Evolutionary conservation across 1,140 invertebrate species (phyloP), one percentile per base, ranked within the genome.

Genomic region (Penaeus vannamei): DNA sequence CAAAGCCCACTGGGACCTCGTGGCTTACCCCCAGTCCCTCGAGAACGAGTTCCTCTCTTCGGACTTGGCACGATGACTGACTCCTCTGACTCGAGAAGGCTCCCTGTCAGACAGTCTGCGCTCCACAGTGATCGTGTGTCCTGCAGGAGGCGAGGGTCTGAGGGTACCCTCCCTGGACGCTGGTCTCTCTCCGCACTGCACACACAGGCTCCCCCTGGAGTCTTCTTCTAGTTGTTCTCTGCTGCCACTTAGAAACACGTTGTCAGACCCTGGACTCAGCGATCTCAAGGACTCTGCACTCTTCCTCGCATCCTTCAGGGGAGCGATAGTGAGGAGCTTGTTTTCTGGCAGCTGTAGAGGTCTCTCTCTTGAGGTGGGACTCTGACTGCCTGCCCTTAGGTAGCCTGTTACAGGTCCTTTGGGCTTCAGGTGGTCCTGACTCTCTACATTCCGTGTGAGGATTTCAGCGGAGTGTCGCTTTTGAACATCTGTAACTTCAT

Each of bases 251-350:
- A 97, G 97, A 93, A 97, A 97, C 32, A 97, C 97, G 86, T 96
- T 97, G 93, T 97, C 97, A 91, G 96, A 97, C 22, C 97, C 96
- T 22, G 97, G 97, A 92, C 96, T 97, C 84, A 96, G 96, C 5
- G 96, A 97, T 86, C 96, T 94, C 83, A 97, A 93, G 0, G 96
- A 97, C 93, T 97, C 96, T 60, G 96, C 96, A 91, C 96, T 97
- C 60, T 80, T 80, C 22, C 64, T 79, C 22, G 84, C 81, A 26
- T 85, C 88, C 61, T 82, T 85, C 61, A 85, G 62, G 19, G 76
- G 88, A 29, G 84, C 84, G 61, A 90, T 90, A 23, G 88, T 64
- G 36, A 90, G 77, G 17, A 85, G 72, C 60, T 90, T 90, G 46
- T 61, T 85, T 36, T 85, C 88, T 17, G 84, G 88, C 19, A 86